Evolutionary conservation across 2,113 vertebrate genomes (phyloP).

Genomic region (Micromys minutus): DNA sequence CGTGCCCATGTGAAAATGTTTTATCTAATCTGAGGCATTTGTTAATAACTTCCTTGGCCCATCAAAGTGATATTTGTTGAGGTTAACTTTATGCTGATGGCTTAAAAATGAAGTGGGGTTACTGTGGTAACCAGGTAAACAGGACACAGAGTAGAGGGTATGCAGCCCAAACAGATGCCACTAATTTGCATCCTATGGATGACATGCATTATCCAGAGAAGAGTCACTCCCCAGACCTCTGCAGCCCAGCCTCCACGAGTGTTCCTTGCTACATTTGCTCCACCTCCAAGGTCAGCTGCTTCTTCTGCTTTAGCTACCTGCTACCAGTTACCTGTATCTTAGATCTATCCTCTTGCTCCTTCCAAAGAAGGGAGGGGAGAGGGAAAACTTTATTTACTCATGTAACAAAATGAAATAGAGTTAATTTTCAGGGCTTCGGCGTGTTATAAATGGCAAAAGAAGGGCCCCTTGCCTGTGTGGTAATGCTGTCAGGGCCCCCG

Average conservation of each 20-base stretch:
- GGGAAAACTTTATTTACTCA: conserved; percentile 78
- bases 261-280: neutral
- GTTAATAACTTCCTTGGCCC: conserved; percentile 17
- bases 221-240: neutral
- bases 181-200: neutral
- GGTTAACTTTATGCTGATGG: neutral
- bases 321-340: neutral
- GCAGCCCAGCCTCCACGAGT: neutral
- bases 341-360: conserved; percentile 33
- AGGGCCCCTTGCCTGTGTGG: conserved; percentile 75
- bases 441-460: conserved; percentile 74
- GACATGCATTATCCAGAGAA: neutral
- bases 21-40: neutral
- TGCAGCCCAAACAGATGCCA: neutral
- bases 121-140: neutral
- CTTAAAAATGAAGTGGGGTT: neutral
- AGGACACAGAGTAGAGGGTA: conserved; percentile 1
- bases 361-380: neutral
- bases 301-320: neutral
- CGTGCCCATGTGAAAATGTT: neutral
- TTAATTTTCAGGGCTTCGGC: conserved; percentile 75
- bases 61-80: neutral
- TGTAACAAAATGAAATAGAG: conserved; percentile 75
- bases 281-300: neutral
- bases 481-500: conserved; percentile 76